Conservation (phyloP, 1,140 invertebrate species). For the Sarcophaga peregrina region DNA sequence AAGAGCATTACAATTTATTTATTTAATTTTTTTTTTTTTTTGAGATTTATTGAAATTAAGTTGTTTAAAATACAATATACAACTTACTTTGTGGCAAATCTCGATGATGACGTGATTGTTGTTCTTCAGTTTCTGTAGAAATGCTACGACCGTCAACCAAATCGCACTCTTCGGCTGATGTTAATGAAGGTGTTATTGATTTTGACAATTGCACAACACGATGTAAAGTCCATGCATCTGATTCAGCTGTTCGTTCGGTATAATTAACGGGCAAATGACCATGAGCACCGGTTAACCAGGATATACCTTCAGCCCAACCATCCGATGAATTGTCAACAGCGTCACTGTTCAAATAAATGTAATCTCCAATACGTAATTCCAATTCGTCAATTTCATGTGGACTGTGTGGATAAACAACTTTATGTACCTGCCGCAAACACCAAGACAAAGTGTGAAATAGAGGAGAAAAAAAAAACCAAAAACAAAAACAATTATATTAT, state of each 20-base stretch:
- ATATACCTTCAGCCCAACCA: slow-evolving; percentile 88
- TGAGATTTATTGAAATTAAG: too few species aligned
- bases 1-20: neutral
- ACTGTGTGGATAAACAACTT: slow-evolving; percentile 82
- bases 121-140: slow-evolving; percentile 61
- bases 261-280: slow-evolving; percentile 85
- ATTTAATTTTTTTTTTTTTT: neutral
- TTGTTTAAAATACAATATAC: neutral
- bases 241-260: slow-evolving; percentile 84
- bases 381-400: slow-evolving; percentile 85
- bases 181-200: slow-evolving; percentile 66
- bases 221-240: slow-evolving; percentile 90
- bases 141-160: slow-evolving; percentile 67
- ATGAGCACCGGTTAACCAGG: slow-evolving; percentile 84
- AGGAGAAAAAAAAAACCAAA: neutral
- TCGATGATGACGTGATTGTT: slow-evolving; percentile 46
- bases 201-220: slow-evolving; percentile 72
- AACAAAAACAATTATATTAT: neutral
- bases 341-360: slow-evolving; percentile 82
- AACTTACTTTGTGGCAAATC: slow-evolving; percentile 52
- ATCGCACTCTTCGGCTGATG: slow-evolving; percentile 67
- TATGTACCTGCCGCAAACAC: slow-evolving; percentile 74
- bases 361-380: slow-evolving; percentile 86
- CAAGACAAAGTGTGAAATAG: neutral
- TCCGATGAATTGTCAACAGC: slow-evolving; percentile 79